Base-by-base conservation (phyloP, 2,113 vertebrate species). In the Probosciger aterrimus region DNA sequence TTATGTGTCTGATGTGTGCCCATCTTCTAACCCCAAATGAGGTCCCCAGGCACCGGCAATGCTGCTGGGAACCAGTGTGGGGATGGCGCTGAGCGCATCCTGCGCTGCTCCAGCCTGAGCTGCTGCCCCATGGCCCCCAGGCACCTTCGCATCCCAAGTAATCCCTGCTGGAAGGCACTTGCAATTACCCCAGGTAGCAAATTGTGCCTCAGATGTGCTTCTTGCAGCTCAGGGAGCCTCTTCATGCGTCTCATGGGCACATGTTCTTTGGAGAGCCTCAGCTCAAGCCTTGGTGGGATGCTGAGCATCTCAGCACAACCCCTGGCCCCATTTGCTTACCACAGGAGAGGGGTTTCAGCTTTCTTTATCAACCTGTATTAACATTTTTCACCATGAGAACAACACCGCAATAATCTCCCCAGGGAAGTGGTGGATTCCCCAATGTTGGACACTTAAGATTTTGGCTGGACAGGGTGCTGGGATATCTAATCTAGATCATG, bases 201-300 rank as follows among this genome's bases (percentile, higher is more conserved):
- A 64, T 0, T 6, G 57, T 52, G 63, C 69, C 76, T 35, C 64
- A 7, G 1, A 57, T 0, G 0, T 0, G 7, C 23, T 35, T 57
- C 50, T 82, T 39, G 68, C 57, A 55, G 67, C 39, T 5, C 47
- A 2, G 53, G 62, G 57, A 76, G 39, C 10, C 15, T 33, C 43
- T 18, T 0, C 0, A 1, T 3, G 19, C 5, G 10, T 18, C 63
- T 11, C 4, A 2, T 0, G 35, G 47, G 3, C 37, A 2, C 0
- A 0, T 1, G 4, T 3, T 2, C 30, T 55, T n/a, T 2, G n/a
- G 70, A 43, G 37, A 23, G 2, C 57, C 27, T 31, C 35, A 57
- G 55, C 55, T n/a, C 6, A 19, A 73, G 41, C 19, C n/a, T n/a
- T 2, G 0, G n/a, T 0, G 6, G 4, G 39, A 52, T 6, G 28